Conservation (phyloP, 2,797 vertebrate genomes). For the Sebastes alutus region DNA sequence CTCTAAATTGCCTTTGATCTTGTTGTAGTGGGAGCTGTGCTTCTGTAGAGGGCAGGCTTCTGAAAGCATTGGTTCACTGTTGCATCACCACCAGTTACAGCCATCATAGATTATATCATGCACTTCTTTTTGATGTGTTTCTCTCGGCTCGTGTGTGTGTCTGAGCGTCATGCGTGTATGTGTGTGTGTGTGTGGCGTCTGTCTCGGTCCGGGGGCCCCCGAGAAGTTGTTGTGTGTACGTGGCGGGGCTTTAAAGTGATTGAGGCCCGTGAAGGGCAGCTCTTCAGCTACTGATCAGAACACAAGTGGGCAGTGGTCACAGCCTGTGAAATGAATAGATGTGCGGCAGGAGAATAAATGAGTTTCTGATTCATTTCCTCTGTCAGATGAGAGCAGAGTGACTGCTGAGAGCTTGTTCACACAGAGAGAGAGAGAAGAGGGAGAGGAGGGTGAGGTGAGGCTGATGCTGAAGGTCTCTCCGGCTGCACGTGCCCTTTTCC, state of each 20-base stretch:
- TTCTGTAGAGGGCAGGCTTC: constrained; percentile 83
- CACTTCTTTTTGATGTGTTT: constrained; percentile 76
- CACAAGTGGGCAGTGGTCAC: constrained; percentile 69
- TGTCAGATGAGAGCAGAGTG: constrained; percentile 69
- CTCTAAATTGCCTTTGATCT: constrained; percentile 78
- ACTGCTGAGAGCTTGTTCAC: constrained; percentile 62
- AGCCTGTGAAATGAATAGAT: constrained; percentile 71
- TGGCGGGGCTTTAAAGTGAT: constrained; percentile 44
- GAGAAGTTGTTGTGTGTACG: constrained; percentile 35
- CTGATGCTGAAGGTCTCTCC: constrained; percentile 59
- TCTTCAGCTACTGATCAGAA: constrained; percentile 65
- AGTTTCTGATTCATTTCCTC: constrained; percentile 78
- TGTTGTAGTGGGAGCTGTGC: constrained; percentile 76
- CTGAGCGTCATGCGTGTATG: constrained; percentile 13
- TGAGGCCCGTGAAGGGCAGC: constrained; percentile 58
- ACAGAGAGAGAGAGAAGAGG: background rate
- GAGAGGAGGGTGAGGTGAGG: constrained; percentile 28
- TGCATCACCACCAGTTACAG: constrained; percentile 84
- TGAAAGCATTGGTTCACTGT: constrained; percentile 84
- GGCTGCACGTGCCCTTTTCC: constrained; percentile 52
- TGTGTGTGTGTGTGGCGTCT: constrained; percentile 14
- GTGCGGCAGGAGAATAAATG: constrained; percentile 66
- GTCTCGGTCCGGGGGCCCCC: background rate
- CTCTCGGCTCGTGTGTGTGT: constrained; percentile 38
- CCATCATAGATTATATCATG: constrained; percentile 83